Evolutionary conservation across 1,140 invertebrate genomes (phyloP).

Genomic region (Belonocnema kinseyi): DNA sequence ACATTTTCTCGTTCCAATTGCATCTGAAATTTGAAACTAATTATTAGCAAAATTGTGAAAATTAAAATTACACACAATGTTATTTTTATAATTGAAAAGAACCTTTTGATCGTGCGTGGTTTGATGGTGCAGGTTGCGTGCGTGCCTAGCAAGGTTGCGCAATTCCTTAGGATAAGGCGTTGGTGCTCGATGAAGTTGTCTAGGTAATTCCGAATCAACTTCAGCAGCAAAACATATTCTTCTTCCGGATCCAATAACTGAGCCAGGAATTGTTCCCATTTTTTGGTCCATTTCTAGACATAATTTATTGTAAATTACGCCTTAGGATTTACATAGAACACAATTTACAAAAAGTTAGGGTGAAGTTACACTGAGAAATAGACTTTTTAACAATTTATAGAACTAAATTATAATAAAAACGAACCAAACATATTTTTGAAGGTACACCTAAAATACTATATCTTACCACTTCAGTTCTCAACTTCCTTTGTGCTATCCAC

Average conservation of each 20-base stretch:
- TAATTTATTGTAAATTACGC: constrained; percentile 35
- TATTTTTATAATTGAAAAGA: neutral
- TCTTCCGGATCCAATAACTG: constrained; percentile 69
- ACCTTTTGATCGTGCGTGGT: constrained; percentile 69
- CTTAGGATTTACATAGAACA: constrained; percentile 18
- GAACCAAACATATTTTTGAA: no score
- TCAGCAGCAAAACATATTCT: constrained; percentile 84
- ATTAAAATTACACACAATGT: neutral
- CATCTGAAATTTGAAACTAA: constrained; percentile 47
- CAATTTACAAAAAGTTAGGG: neutral
- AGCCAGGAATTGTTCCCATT: constrained; percentile 67
- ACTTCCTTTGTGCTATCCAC: constrained; percentile 65
- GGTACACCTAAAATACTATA: neutral
- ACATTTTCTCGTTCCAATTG: constrained; percentile 62
- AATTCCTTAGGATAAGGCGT: constrained; percentile 96
- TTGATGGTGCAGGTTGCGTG: constrained; percentile 74
- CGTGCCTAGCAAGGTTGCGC: constrained; percentile 88
- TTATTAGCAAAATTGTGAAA: neutral
- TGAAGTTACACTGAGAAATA: constrained; percentile 32
- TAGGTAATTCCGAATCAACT: constrained; percentile 76
- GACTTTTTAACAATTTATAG: neutral
- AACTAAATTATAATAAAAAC: no score
- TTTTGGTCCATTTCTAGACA: constrained; percentile 64
- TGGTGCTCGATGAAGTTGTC: constrained; percentile 85
- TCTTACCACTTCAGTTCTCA: constrained; percentile 72